Percentiles rank a stretch among this genome's conserved stretches.
Evolutionary conservation across 2,113 vertebrate genomes (phyloP).

Genomic region (Acinonyx jubatus): DNA sequence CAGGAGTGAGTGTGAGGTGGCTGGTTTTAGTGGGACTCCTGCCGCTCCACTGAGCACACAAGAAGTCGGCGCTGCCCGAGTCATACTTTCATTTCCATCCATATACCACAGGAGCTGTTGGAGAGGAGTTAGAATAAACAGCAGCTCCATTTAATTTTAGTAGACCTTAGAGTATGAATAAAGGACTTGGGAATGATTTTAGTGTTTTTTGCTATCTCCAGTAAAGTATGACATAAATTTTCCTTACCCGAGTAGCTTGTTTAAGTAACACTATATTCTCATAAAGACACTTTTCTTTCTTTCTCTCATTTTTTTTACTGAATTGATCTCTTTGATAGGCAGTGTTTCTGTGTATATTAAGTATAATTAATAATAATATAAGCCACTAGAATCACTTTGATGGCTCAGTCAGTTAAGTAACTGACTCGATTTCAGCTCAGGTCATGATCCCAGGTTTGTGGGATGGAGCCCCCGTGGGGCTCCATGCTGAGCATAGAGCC

Average conservation of each 20-base stretch:
- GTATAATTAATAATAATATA: not conserved
- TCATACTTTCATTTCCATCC: not conserved
- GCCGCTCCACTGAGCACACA: rapidly evolving
- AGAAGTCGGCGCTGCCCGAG: not conserved
- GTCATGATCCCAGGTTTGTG: no score
- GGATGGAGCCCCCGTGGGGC: no score
- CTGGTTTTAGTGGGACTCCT: rapidly evolving
- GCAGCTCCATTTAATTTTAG: conserved; percentile 37
- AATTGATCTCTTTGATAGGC: conserved; percentile 22
- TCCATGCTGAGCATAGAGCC: no score
- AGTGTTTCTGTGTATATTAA: not conserved
- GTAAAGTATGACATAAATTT: conserved; percentile 35
- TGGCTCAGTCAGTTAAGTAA: no score
- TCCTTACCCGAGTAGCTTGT: not conserved
- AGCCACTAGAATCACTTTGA: no score
- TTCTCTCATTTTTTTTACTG: not conserved
- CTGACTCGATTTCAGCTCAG: no score
- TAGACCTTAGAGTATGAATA: conserved; percentile 26
- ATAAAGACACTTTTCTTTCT: not conserved
- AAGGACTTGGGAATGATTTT: conserved; percentile 40
- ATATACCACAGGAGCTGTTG: not conserved
- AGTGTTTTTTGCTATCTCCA: conserved; percentile 8
- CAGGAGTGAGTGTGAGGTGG: not conserved
- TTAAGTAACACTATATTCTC: conserved; percentile 18
- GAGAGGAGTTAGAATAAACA: not conserved